Evolutionary conservation across 1,140 invertebrate species (phyloP).

Genomic region (Panulirus ornatus): DNA sequence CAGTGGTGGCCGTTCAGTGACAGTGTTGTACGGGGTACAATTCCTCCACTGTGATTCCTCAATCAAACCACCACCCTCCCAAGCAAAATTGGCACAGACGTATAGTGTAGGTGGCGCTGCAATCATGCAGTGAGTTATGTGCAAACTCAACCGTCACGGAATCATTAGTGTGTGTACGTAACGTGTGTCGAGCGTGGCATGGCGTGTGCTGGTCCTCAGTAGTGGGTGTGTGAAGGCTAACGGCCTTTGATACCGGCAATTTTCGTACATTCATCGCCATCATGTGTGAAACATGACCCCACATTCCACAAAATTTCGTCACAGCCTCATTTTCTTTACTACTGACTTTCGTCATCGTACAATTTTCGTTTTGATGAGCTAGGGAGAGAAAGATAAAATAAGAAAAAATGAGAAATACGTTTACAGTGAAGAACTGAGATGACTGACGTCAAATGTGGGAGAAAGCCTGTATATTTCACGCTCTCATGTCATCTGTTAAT

Average conservation of each 20-base stretch:
- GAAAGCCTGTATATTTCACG: no score
- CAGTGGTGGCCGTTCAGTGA: not conserved
- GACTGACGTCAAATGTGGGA: no score
- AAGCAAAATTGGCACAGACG: not conserved
- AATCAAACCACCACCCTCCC: not conserved
- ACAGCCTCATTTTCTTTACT: not conserved
- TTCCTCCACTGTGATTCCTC: not conserved
- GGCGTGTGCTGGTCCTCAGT: not conserved
- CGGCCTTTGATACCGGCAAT: not conserved
- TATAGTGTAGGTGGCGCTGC: not conserved
- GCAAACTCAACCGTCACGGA: not conserved
- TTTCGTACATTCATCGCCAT: not conserved
- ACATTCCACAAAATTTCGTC: no score
- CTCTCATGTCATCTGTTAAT: no score
- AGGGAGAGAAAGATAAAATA: no score
- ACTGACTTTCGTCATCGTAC: not conserved
- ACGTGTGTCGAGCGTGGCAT: no score
- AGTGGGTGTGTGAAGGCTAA: not conserved
- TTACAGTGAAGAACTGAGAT: no score
- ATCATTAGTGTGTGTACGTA: no score
- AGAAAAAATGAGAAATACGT: no score
- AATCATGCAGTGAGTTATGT: slow-evolving; percentile 12
- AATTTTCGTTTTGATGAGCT: not conserved
- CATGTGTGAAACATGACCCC: not conserved
- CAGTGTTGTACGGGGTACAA: not conserved